Evolutionary conservation across 2,797 vertebrate genomes (phyloP).

Genomic region (Enteromius afrohamiltoni): DNA sequence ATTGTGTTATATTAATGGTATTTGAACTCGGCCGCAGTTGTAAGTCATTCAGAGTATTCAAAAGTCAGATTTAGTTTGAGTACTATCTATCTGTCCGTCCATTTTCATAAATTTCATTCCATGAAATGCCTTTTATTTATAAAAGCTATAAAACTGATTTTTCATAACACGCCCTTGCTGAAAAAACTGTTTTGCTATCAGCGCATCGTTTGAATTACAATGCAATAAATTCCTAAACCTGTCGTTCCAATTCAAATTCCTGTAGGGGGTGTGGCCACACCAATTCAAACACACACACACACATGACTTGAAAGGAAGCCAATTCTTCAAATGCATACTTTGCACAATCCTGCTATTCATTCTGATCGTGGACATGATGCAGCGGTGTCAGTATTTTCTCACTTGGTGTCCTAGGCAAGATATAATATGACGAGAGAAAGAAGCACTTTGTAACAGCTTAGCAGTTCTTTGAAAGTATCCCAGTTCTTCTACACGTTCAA

Average conservation of each 20-base stretch:
- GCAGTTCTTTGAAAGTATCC: constrained; percentile 14
- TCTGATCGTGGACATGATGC: neutral
- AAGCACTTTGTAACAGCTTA: constrained; percentile 15
- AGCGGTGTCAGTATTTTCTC: neutral
- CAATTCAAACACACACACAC: neutral
- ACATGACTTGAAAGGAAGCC: neutral
- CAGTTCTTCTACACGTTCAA: constrained; percentile 6
- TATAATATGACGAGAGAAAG: constrained; percentile 6
- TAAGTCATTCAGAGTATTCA: neutral
- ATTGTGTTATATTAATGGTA: neutral
- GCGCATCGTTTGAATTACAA: neutral
- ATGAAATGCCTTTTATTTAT: neutral
- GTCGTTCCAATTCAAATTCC: neutral
- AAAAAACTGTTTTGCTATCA: neutral
- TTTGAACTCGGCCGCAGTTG: neutral
- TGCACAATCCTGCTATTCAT: neutral
- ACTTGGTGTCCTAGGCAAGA: constrained; percentile 13
- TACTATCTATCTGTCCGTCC: neutral
- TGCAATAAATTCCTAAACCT: constrained; percentile 3
- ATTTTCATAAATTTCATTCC: neutral
- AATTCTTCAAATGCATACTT: neutral
- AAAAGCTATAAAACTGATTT: neutral
- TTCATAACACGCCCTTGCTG: neutral
- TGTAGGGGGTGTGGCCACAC: neutral
- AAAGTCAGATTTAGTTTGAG: neutral